These are phyloP conservation scores for Drosophila funebris DNA, from an alignment of 1,140 invertebrate species.

Conservation along the genomic window DNA sequence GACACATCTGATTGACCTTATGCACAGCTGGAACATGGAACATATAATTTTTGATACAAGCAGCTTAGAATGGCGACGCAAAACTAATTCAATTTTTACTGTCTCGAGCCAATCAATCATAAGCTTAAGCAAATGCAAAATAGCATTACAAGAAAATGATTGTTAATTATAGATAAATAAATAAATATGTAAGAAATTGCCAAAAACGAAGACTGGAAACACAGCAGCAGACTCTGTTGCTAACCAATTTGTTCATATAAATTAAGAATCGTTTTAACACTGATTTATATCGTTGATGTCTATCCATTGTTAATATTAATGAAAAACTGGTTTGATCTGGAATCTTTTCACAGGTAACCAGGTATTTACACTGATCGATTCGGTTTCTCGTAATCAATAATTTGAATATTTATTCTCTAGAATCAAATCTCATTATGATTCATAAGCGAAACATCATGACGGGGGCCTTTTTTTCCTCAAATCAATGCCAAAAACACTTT, in stretches of 20 bases:
- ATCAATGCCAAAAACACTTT: slow-evolving; percentile 3
- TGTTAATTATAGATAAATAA: too few species aligned
- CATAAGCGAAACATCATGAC: not conserved
- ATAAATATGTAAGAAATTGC: too few species aligned
- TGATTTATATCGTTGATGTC: not conserved
- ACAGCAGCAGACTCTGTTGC: too few species aligned
- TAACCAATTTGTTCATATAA: too few species aligned
- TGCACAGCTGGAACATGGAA: not conserved
- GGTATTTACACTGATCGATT: not conserved
- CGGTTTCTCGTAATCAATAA: not conserved
- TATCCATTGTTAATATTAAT: not conserved
- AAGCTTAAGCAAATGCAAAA: not conserved
- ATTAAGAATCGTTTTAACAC: not conserved
- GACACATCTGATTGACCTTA: slow-evolving; percentile 14
- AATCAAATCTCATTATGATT: not conserved
- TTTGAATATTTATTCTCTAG: not conserved
- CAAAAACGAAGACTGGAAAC: too few species aligned
- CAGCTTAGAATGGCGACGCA: slow-evolving; percentile 3
- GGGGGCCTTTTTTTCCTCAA: not conserved
- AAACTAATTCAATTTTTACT: slow-evolving; percentile 26
- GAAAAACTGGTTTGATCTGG: not conserved
- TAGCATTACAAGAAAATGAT: not conserved
- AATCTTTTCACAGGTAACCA: not conserved
- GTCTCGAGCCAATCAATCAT: slow-evolving; percentile 15
- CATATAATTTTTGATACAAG: slow-evolving; percentile 4